A percentile compares a stretch with the other conserved stretches of the same genome.
phyloP scores from a whole-genome alignment of 2,888 invertebrate genomes.

The Sturmia bella region DNA sequence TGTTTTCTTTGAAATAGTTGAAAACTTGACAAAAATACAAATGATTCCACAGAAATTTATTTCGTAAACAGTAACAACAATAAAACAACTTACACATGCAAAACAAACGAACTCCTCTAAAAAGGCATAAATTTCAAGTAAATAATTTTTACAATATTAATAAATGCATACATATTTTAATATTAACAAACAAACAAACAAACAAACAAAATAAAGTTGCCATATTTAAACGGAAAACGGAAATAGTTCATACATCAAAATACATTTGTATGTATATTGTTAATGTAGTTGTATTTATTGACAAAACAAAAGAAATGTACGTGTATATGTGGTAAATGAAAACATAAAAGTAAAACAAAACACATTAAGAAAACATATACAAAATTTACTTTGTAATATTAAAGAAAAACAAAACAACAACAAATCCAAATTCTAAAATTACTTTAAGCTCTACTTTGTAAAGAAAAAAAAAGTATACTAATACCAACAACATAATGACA shows the following conservation, averaged over 20 bases:
- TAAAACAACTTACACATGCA: constrained; percentile 30
- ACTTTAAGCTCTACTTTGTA: constrained; percentile 70
- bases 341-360: constrained; percentile 21
- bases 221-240: constrained; percentile 35
- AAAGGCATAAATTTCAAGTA: constrained; percentile 9
- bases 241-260: constrained; percentile 49
- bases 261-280: constrained; percentile 39
- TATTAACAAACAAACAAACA: constrained; percentile 13
- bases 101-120: constrained; percentile 7
- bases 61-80: constrained; percentile 23
- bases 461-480: constrained; percentile 68
- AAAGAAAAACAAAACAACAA: constrained; percentile 48
- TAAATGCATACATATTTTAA: constrained; percentile 5
- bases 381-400: constrained; percentile 46
- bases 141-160: constrained; percentile 32
- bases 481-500: constrained; percentile 40
- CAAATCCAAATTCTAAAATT: constrained; percentile 70
- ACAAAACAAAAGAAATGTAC: constrained; percentile 23
- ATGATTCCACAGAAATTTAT: constrained; percentile 26
- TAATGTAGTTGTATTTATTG: constrained; percentile 51
- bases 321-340: constrained; percentile 54
- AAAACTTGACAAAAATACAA: constrained; percentile 37
- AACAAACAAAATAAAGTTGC: constrained; percentile 35
- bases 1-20: constrained; percentile 37
- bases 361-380: constrained; percentile 23